These are phyloP conservation scores for Torymus tubicola DNA, from an alignment of 2,888 invertebrate genomes.

Conservation along the genomic window DNA sequence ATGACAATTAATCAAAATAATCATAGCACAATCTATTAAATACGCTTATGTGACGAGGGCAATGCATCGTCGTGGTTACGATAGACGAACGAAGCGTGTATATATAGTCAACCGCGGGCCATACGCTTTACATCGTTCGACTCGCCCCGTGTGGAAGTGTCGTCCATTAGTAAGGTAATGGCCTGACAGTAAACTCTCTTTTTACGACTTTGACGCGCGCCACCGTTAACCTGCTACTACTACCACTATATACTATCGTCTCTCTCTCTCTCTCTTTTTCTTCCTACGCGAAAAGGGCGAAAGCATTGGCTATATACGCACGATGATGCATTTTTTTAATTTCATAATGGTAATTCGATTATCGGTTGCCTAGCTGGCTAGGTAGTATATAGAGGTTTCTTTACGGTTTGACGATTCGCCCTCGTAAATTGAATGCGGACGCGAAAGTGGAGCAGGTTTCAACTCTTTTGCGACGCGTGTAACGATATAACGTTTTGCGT, in stretches of 20 bases:
- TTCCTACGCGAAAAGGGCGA: too few species aligned
- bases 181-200: conserved; percentile 39
- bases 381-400: neutral
- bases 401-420: neutral
- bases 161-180: conserved; percentile 52
- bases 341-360: too few species aligned
- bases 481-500: too few species aligned
- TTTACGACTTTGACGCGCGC: conserved; percentile 42
- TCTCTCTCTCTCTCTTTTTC: too few species aligned
- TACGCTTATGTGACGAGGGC: neutral
- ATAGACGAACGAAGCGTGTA: conserved; percentile 2
- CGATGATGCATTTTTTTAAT: too few species aligned
- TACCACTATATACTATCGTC: too few species aligned
- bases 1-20: conserved; percentile 7
- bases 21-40: conserved; percentile 14
- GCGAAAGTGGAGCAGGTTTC: neutral
- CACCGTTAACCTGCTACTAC: conserved; percentile 12
- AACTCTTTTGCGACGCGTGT: neutral
- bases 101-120: too few species aligned
- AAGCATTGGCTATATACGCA: neutral
- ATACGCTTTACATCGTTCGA: conserved; percentile 35
- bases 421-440: too few species aligned
- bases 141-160: conserved; percentile 32
- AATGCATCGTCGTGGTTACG: neutral
- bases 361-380: too few species aligned